phyloP scores from a whole-genome alignment of 2,888 invertebrate genomes.

The Macrosiphum euphorbiae region DNA sequence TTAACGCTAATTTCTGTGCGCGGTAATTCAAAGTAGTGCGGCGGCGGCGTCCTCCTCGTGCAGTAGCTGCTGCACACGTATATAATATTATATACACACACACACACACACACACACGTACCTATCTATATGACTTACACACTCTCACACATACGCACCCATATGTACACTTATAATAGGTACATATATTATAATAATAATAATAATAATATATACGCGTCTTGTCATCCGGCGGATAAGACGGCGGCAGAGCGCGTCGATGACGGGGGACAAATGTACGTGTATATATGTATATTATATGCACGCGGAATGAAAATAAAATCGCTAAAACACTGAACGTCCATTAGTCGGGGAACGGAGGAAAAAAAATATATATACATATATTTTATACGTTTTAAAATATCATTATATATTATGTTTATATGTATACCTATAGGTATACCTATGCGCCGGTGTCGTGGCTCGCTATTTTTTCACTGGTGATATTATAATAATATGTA shows the following conservation, averaged over 20 bases:
- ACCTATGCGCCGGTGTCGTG: background rate
- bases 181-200: slow-evolving; percentile 8
- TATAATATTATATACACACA: background rate
- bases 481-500: background rate
- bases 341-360: slow-evolving; percentile 47
- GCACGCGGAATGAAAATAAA: slow-evolving; percentile 16
- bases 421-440: background rate
- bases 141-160: background rate
- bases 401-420: background rate
- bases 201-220: slow-evolving; percentile 16
- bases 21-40: slow-evolving; percentile 55
- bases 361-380: background rate
- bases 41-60: slow-evolving; percentile 41
- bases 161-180: background rate
- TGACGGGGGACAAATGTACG: background rate
- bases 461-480: slow-evolving; percentile 11
- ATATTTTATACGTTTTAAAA: background rate
- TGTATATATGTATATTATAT: background rate
- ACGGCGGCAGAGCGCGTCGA: slow-evolving; percentile 17
- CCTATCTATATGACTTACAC: background rate
- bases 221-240: slow-evolving; percentile 31
- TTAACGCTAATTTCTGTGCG: slow-evolving; percentile 61
- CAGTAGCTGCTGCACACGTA: slow-evolving; percentile 21
- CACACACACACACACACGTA: no score
- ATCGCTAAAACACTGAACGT: slow-evolving; percentile 62